Evolutionary conservation across 2,888 invertebrate genomes (phyloP).

Genomic region (Lochmaea crataegi): DNA sequence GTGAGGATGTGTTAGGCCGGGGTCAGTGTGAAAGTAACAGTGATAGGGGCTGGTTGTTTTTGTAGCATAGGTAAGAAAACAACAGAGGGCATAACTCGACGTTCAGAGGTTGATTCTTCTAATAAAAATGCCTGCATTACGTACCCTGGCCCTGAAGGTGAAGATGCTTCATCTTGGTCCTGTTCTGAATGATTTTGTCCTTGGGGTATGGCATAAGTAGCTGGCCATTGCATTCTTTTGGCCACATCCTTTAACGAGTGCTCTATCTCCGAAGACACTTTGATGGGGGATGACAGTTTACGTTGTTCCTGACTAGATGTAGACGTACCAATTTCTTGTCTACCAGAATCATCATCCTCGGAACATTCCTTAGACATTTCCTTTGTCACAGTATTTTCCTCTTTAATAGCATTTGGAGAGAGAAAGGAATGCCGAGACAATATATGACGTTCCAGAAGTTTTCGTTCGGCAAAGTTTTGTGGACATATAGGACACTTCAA

Average conservation of each 20-base stretch:
- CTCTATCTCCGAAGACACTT: conserved; percentile 65
- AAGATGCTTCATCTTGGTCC: conserved; percentile 51
- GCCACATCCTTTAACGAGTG: conserved; percentile 69
- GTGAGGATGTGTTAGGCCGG: conserved; percentile 77
- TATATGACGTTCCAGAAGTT: conserved; percentile 73
- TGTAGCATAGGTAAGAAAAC: conserved; percentile 94
- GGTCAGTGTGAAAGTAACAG: conserved; percentile 92
- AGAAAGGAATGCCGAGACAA: conserved; percentile 70
- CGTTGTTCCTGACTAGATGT: conserved; percentile 28
- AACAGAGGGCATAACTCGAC: conserved; percentile 87
- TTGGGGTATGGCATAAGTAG: conserved; percentile 75
- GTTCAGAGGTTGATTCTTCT: conserved; percentile 69
- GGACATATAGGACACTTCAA: conserved; percentile 73
- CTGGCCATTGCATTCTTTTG: conserved; percentile 70
- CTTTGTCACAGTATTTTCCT: conserved; percentile 53
- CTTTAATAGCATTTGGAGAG: conserved; percentile 62
- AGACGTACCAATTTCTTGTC: conserved; percentile 41
- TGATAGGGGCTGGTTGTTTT: conserved; percentile 86
- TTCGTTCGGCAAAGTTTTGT: conserved; percentile 70
- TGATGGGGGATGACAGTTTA: conserved; percentile 45
- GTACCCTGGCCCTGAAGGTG: conserved; percentile 64
- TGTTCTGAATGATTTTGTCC: conserved; percentile 47
- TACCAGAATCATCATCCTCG: conserved; percentile 51
- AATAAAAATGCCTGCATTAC: conserved; percentile 95
- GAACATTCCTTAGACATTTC: conserved; percentile 36